phyloP scores from a whole-genome alignment of 1,140 invertebrate genomes.

The Magallana gigas region DNA sequence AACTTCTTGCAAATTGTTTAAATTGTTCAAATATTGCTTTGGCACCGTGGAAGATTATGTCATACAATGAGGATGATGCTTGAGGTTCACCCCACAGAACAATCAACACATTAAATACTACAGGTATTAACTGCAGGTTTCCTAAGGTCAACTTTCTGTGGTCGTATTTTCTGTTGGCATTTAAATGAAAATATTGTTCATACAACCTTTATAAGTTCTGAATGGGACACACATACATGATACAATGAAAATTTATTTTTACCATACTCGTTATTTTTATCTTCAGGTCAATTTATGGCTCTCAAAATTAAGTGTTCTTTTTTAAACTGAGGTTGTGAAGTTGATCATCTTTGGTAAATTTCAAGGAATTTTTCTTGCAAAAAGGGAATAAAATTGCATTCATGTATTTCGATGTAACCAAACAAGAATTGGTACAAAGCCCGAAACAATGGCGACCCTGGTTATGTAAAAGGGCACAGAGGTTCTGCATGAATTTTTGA shows the following conservation, averaged over 20 bases:
- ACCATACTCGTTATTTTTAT: background rate
- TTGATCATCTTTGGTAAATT: background rate
- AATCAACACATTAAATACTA: background rate
- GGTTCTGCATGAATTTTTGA: slow-evolving; percentile 24
- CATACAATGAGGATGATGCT: slow-evolving; percentile 1
- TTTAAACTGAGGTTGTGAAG: background rate
- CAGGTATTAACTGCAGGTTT: slow-evolving; percentile 6
- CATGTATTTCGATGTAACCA: background rate
- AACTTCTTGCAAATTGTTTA: slow-evolving; percentile 24
- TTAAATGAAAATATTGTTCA: slow-evolving; percentile 15
- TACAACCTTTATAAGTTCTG: background rate
- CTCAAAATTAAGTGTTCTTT: background rate
- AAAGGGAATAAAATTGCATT: background rate
- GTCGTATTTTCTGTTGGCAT: background rate
- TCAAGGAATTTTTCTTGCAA: background rate
- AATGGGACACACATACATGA: background rate
- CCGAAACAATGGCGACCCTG: background rate
- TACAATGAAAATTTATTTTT: background rate
- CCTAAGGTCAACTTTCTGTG: slow-evolving; percentile 18
- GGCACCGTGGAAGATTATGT: slow-evolving; percentile 25
- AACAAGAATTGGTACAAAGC: slow-evolving; percentile 16
- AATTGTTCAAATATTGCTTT: slow-evolving; percentile 33
- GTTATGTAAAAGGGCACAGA: slow-evolving; percentile 27
- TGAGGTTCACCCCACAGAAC: background rate
- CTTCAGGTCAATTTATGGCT: background rate